A percentile compares a stretch with the other conserved stretches of the same genome.
Evolutionary conservation across 1,140 invertebrate genomes (phyloP).

Genomic region (Thaumatotibia leucotreta): DNA sequence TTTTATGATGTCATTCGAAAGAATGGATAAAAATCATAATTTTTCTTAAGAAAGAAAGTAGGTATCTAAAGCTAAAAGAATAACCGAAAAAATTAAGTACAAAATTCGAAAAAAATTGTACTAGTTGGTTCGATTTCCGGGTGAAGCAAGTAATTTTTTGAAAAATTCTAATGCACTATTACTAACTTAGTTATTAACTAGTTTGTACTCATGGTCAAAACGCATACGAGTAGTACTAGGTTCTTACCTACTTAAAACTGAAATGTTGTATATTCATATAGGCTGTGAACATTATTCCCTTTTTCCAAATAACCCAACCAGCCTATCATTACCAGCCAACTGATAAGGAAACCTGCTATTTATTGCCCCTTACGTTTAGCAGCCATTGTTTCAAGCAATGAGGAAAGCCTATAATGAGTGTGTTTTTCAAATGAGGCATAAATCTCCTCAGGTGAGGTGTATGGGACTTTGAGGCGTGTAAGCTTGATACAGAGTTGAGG

Average conservation of each 20-base stretch:
- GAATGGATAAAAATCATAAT: no score
- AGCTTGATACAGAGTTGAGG: background rate
- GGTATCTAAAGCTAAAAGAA: no score
- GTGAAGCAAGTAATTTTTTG: no score
- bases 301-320: background rate
- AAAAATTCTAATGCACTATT: no score
- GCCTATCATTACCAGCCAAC: background rate
- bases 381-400: background rate
- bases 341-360: slow-evolving; percentile 5
- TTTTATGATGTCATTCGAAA: no score
- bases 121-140: no score
- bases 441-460: background rate
- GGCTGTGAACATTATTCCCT: background rate
- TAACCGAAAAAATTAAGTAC: no score
- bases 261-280: background rate
- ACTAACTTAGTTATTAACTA: no score
- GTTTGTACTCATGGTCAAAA: no score
- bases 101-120: no score
- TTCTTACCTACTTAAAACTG: background rate
- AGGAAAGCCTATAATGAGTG: slow-evolving; percentile 6
- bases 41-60: no score
- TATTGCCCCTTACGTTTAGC: background rate
- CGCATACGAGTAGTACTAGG: no score
- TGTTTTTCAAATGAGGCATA: background rate
- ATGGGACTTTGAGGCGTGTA: background rate